These are phyloP conservation scores for Catajapyx aquilonaris DNA, from an alignment of 1,140 invertebrate species.

Conservation along the genomic window DNA sequence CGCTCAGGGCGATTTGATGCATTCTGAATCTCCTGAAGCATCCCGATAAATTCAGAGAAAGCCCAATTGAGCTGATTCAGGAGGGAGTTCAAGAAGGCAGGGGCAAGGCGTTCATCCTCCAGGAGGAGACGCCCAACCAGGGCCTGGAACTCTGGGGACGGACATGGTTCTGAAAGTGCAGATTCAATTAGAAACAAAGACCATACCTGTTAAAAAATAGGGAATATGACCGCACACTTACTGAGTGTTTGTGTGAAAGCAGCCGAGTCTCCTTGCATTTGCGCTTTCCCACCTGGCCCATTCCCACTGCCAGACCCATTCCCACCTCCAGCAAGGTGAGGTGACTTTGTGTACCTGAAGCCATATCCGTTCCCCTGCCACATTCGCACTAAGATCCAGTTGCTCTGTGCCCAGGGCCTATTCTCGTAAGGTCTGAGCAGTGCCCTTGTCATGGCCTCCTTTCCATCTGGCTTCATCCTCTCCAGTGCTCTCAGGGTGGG, in stretches of 20 bases:
- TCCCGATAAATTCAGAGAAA: constrained; percentile 68
- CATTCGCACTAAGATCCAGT: constrained; percentile 62
- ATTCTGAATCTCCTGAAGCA: constrained; percentile 59
- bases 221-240: constrained; percentile 15
- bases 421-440: constrained; percentile 58
- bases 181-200: neutral
- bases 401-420: constrained; percentile 64
- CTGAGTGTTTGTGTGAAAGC: constrained; percentile 24
- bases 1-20: constrained; percentile 21
- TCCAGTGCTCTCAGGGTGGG: constrained; percentile 38
- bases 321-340: too few relatives aligned
- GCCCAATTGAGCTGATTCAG: constrained; percentile 72
- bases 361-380: constrained; percentile 69
- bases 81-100: constrained; percentile 50
- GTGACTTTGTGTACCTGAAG: constrained; percentile 44
- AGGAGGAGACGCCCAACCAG: constrained; percentile 28
- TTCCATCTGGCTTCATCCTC: constrained; percentile 30
- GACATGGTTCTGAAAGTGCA: constrained; percentile 32
- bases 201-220: constrained; percentile 2
- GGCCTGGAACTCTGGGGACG: constrained; percentile 32
- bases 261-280: constrained; percentile 20
- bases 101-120: constrained; percentile 26
- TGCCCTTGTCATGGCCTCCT: constrained; percentile 36
- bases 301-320: too few relatives aligned
- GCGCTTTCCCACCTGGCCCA: constrained; percentile 24